Evolutionary conservation across 2,113 vertebrate genomes (phyloP), one percentile per base, ranked within the genome.

Genomic region (Lethenteron camtschaticum): DNA sequence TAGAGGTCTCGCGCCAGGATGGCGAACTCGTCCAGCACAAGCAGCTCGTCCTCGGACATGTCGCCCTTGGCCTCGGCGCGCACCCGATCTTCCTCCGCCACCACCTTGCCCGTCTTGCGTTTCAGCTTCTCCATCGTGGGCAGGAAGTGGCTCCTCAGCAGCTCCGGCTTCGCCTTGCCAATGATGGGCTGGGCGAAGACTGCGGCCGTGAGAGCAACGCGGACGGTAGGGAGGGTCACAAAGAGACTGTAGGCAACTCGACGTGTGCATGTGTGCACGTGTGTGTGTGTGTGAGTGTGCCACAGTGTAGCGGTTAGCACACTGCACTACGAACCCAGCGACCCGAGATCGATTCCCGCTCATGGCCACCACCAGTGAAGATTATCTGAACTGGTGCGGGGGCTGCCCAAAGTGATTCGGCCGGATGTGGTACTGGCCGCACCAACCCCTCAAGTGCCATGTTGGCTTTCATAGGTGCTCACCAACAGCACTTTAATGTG

Each of bases 141-240:
- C 75, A 95, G 81, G 78, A 96, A 95, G 75, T 96, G 90, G 8
- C 86, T 89, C 82, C 92, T 89, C 71, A 96, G 79, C 56, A 96
- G 85, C 74, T 90, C 81, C 12, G 87, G 78, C 73, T 86, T 86
- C 72, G 86, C 89, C 79, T 95, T 96, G 77, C 87, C 87, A 79
- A 96, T 95, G 78, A 96, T 96, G 70, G 91, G 89, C 84, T 94
- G 89, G 71, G 91, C 95, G 79, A 95, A 96, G 57, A 96, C 91
- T 96, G 78, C 8, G 20, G 55, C 71, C 58, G 9, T 58, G 10
- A 57, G 20, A 12, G 3, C 24, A 9, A 69, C 41, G 41, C 41
- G 7, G 41, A 41, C 41, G 41, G 41, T 41, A 41, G 41, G 41
- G 41, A 41, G 41, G 41, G 41, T 41, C 41, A 41, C 41, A 41